A percentile compares a stretch with the other conserved stretches of the same genome.
Conservation (phyloP, 2,888 invertebrate genomes). For the Adela reaumurella region DNA sequence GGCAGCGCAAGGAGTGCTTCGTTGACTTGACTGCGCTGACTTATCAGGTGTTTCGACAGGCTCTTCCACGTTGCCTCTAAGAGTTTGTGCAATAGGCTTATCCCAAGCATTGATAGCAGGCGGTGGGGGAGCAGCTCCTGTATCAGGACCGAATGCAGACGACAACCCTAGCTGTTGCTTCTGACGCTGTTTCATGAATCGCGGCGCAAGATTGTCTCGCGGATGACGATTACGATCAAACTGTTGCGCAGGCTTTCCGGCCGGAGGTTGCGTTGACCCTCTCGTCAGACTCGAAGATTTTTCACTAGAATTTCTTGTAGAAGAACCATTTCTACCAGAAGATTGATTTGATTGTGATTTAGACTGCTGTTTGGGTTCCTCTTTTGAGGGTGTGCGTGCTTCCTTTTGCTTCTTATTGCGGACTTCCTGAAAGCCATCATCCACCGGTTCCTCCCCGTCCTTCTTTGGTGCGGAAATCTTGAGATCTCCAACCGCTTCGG, state of each 20-base stretch:
- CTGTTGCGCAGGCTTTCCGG: conserved; percentile 31
- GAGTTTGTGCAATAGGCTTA: conserved; percentile 71
- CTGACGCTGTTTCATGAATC: conserved; percentile 73
- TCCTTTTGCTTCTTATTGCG: conserved; percentile 76
- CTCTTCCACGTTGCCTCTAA: conserved; percentile 55
- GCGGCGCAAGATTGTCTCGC: conserved; percentile 66
- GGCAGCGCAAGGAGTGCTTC: conserved; percentile 41
- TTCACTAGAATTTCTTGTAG: conserved; percentile 37
- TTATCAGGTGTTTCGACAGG: conserved; percentile 25
- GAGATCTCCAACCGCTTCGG: conserved; percentile 41
- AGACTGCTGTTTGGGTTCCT: conserved; percentile 38
- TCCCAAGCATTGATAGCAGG: conserved; percentile 82
- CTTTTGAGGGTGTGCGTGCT: conserved; percentile 29
- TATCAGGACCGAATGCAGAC: conserved; percentile 45
- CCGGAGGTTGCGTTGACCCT: conserved; percentile 24
- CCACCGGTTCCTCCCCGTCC: conserved; percentile 46
- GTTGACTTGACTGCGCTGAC: conserved; percentile 40
- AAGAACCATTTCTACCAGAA: conserved; percentile 39
- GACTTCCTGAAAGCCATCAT: conserved; percentile 81
- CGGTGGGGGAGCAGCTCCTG: conserved; percentile 61
- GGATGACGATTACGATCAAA: conserved; percentile 55
- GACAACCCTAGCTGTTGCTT: conserved; percentile 46
- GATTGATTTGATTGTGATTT: conserved; percentile 48
- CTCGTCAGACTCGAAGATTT: conserved; percentile 28
- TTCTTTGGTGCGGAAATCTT: conserved; percentile 36